A percentile compares a stretch with the other conserved stretches of the same genome.
These are phyloP conservation scores for Meles meles DNA, from an alignment of 2,113 vertebrate genomes.

Conservation along the genomic window DNA sequence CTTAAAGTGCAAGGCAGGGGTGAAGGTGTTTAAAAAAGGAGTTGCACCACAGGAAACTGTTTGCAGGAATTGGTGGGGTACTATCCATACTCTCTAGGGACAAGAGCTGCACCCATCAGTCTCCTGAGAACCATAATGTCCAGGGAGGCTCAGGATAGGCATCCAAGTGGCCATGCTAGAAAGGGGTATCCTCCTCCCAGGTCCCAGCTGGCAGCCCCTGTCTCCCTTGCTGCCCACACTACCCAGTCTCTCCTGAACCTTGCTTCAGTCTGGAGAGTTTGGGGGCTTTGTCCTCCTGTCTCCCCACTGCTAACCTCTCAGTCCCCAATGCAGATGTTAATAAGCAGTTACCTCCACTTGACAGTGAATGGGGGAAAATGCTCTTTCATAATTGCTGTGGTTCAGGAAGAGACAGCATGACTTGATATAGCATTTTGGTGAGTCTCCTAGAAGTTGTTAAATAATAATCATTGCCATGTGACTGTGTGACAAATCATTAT, in stretches of 20 bases:
- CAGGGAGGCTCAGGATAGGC: neutral
- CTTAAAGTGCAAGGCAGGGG: neutral
- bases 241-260: neutral
- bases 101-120: neutral
- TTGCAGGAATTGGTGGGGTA: neutral
- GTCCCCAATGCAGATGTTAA: neutral
- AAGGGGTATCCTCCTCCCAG: neutral
- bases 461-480: neutral
- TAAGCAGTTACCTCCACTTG: neutral
- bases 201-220: neutral
- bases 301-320: too few relatives aligned
- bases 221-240: neutral
- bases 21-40: neutral
- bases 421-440: neutral
- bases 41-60: neutral
- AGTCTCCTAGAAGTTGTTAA: neutral
- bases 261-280: neutral
- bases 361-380: neutral
- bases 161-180: neutral
- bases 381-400: neutral
- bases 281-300: neutral
- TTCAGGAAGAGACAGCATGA: neutral
- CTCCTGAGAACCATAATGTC: neutral
- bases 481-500: neutral
- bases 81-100: neutral